Conservation (phyloP, 1,140 invertebrate genomes). For the Apis cerana region DNA sequence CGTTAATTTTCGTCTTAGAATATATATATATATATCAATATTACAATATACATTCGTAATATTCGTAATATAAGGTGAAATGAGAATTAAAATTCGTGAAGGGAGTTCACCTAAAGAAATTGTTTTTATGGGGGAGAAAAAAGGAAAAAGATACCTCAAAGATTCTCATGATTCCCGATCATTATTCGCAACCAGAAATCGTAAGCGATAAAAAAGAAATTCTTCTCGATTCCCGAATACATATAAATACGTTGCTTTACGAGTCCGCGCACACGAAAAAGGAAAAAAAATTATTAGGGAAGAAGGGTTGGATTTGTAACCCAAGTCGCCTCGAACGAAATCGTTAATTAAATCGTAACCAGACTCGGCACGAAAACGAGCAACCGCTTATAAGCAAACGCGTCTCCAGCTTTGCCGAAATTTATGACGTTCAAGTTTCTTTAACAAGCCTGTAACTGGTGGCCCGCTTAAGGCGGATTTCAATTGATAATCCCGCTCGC, state of each 20-base stretch:
- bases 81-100: no score
- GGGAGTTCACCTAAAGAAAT: no score
- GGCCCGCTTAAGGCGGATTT: constrained; percentile 44
- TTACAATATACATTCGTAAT: not conserved
- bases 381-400: constrained; percentile 27
- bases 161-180: no score
- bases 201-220: no score
- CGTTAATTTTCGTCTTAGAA: no score
- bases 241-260: not conserved
- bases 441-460: constrained; percentile 58
- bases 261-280: no score
- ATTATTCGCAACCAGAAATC: no score
- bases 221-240: not conserved
- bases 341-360: constrained; percentile 60
- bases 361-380: constrained; percentile 15
- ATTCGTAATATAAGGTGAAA: no score
- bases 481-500: constrained; percentile 57
- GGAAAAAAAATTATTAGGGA: constrained; percentile 11
- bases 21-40: not conserved
- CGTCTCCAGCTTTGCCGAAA: constrained; percentile 42
- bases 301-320: constrained; percentile 20
- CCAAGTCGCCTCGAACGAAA: constrained; percentile 45
- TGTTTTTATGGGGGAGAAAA: no score
- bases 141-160: not conserved
- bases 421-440: constrained; percentile 58